Base-by-base conservation (phyloP, 1,140 invertebrate species). In the Drosophila tristis region DNA sequence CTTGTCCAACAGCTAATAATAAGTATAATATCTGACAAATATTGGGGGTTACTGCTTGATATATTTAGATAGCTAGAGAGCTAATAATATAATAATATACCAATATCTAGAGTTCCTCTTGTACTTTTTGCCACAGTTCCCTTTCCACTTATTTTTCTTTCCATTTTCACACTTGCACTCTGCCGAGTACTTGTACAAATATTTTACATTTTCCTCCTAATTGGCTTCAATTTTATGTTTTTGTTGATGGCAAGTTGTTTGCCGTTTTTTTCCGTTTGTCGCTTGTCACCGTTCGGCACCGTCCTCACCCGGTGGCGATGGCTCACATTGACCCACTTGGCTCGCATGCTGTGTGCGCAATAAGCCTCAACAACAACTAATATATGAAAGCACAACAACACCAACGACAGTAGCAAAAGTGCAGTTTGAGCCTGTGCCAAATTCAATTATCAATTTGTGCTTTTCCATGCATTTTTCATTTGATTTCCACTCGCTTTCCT, bases 391-490 rank as follows among this genome's bases (percentile, higher is more conserved):
- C 25, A 43, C 61, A 55, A 50, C 42, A 50, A 50, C 43, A 50
- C n/a, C 55, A 67, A 53, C 55, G 35, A 13, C 35, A 39, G 11
- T 39, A 39, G 11, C 35, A 39, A 13, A 39, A 39, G 35, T 87
- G 78, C 82, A 87, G 68, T 87, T 78, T 81, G 65, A 81, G 82
- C 65, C 70, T 65, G 78, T 86, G 82, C 82, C 82, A 82, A 86
- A 86, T 77, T 82, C 78, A 87, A 86, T 86, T 86, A 86, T 86
- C 82, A 86, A 86, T 86, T 86, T 86, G 74, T 42, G 66, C 82
- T 62, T 78, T 87, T 78, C 71, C 75, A 67, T 57, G 56, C 66
- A 77, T 48, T 77, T 75, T 76, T 44, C 68, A 68, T 81, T 65
- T 70, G 55, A 78, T 81, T 68, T 70, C 58, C 74, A 75, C 72